phyloP scores from a whole-genome alignment of 2,888 invertebrate genomes.

The Steinernema scapterisci region DNA sequence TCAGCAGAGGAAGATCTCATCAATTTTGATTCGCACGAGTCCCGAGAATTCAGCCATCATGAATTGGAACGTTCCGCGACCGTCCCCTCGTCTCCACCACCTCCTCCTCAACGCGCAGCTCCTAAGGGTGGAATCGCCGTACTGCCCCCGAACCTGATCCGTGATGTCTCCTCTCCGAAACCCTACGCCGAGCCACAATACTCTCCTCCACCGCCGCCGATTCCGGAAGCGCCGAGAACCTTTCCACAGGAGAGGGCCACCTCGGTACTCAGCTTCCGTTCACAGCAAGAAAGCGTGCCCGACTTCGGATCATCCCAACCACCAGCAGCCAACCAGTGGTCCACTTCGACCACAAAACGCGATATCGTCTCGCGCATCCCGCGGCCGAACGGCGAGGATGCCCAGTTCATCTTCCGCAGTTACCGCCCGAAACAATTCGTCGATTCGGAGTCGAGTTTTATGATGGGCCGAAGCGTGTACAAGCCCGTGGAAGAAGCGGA shows the following conservation, averaged over 20 bases:
- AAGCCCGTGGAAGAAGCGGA: conserved; percentile 54
- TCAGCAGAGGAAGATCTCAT: conserved; percentile 16
- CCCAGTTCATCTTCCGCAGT: conserved; percentile 21
- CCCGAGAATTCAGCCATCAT: neutral
- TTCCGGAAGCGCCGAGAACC: conserved; percentile 4
- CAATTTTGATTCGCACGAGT: neutral
- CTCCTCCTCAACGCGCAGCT: neutral
- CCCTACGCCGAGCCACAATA: neutral
- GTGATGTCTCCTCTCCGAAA: neutral
- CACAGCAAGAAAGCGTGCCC: neutral
- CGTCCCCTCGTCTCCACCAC: neutral
- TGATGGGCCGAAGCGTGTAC: conserved; percentile 53
- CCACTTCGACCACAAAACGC: conserved; percentile 12
- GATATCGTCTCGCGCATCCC: conserved; percentile 23
- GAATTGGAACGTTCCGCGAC: neutral
- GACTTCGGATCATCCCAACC: neutral
- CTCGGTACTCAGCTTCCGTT: conserved; percentile 3
- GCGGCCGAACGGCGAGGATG: conserved; percentile 28
- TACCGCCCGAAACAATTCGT: conserved; percentile 24
- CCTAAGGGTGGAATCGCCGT: neutral
- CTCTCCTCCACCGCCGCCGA: conserved; percentile 18
- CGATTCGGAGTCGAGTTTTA: conserved; percentile 25
- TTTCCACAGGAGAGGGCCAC: neutral
- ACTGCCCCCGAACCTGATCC: neutral
- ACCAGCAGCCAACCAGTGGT: neutral